Base-by-base conservation (phyloP, 2,113 vertebrate species). In the Phalacrocorax carbo region DNA sequence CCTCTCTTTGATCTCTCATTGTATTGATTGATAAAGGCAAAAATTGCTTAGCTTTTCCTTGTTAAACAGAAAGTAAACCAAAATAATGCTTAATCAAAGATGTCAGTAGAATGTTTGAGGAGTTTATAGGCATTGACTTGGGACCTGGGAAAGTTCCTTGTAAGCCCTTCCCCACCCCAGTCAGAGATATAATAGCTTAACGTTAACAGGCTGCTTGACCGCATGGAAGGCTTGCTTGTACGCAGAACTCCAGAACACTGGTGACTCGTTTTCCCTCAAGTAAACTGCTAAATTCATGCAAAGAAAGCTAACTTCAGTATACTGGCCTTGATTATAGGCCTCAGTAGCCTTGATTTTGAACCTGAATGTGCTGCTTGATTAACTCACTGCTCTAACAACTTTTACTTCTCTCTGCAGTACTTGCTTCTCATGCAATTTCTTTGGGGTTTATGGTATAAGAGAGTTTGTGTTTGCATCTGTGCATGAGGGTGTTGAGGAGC, bases 191-290 rank as follows among this genome's bases (percentile, higher is more conserved):
- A 82, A 62, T 51, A 69, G 62, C 49, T 66, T 70, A 77, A 87
- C 34, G 10, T 71, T 88, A 88, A 20, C 36, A 66, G 68, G 27
- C 71, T 86, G 32, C 92, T 46, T 76, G 62, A 6, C 64, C 93
- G 71, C 75, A 88, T 88, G 76, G 54, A 73, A 89, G 81, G 58
- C 66, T 96, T 89, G 40, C 73, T 89, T 69, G 49, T 87, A 10
- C 2, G 3, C 54, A 70, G 70, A 91, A 34, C 91, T 89, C 44
- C 65, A 46, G 69, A 91, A 46, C 40, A 21, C 58, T 89, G 46
- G 57, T 96, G 93, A 95, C 62, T 95, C 92, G 89, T 91, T 72
- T 95, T 71, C 52, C 85, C 55, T 89, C 36, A 57, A 95, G 91
- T 91, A 93, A 93, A 85, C 76, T 91, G 91, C 86, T 94, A 52